These are phyloP conservation scores for Hyles vespertilio DNA, from an alignment of 1,140 invertebrate genomes.

Conservation along the genomic window DNA sequence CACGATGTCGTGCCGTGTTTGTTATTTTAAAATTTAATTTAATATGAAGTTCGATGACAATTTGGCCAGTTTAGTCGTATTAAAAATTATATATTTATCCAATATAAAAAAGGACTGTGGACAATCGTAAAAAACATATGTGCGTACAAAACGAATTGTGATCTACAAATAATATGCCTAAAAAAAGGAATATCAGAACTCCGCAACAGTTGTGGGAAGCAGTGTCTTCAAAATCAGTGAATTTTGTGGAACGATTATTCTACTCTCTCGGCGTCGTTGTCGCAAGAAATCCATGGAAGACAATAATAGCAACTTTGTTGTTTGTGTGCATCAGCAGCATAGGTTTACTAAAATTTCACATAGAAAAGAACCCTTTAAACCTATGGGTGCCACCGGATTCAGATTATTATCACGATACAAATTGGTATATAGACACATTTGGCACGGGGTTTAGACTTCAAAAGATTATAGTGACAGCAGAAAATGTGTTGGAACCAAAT, in stretches of 20 bases:
- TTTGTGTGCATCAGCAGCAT: constrained; percentile 73
- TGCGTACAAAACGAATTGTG: background rate
- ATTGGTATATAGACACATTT: constrained; percentile 84
- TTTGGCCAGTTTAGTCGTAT: too few species aligned
- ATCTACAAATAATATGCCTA: constrained; percentile 38
- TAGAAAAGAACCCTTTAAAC: constrained; percentile 82
- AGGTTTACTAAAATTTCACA: constrained; percentile 78
- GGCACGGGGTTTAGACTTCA: constrained; percentile 79
- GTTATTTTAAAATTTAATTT: too few species aligned
- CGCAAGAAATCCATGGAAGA: constrained; percentile 73
- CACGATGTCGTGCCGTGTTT: too few species aligned
- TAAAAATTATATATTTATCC: too few species aligned
- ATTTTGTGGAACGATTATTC: constrained; percentile 65
- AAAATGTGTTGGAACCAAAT: constrained; percentile 80
- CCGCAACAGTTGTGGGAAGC: constrained; percentile 65
- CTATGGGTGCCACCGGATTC: constrained; percentile 84
- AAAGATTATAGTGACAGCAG: constrained; percentile 78
- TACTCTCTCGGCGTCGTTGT: constrained; percentile 72
- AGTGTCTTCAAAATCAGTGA: constrained; percentile 55
- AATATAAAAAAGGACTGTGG: too few species aligned
- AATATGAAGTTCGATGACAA: too few species aligned
- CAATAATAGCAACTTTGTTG: constrained; percentile 72
- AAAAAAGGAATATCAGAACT: constrained; percentile 44
- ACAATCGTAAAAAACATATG: background rate
- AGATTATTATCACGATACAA: constrained; percentile 80